Conservation (phyloP, 1,140 invertebrate genomes). For the Anagrus nilaparvatae region DNA sequence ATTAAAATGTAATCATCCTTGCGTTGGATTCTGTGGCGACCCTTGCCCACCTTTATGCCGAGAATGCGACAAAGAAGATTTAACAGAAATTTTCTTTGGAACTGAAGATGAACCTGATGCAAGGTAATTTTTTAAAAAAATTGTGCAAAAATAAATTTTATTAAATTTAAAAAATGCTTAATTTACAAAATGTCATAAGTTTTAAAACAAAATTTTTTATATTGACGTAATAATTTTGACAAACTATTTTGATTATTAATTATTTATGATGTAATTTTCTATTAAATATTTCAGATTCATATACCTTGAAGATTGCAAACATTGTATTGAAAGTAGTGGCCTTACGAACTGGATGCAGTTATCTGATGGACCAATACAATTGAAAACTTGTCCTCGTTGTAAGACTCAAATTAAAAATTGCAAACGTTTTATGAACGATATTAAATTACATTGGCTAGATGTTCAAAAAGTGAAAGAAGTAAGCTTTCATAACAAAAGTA, state of each 20-base stretch:
- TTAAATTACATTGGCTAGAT: not conserved
- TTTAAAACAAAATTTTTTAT: too few relatives aligned
- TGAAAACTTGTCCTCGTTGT: not conserved
- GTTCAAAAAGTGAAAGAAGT: not conserved
- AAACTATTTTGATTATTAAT: constrained; percentile 6
- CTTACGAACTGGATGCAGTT: not conserved
- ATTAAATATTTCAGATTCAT: not conserved
- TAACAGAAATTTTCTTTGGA: constrained; percentile 45
- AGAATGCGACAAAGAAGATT: constrained; percentile 25
- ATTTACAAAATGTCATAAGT: too few relatives aligned
- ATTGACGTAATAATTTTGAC: too few relatives aligned
- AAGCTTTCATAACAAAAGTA: not conserved
- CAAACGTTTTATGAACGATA: not conserved
- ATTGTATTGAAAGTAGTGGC: constrained; percentile 2
- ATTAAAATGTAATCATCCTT: constrained; percentile 48
- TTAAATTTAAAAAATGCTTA: too few relatives aligned
- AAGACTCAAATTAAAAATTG: not conserved
- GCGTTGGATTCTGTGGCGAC: constrained; percentile 63
- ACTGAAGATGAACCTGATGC: constrained; percentile 46
- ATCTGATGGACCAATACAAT: not conserved
- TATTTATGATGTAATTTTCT: not conserved
- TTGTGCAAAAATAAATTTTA: too few relatives aligned
- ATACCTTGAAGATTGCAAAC: not conserved
- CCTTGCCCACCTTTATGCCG: constrained; percentile 45
- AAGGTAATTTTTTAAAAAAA: too few relatives aligned